Evolutionary conservation across 2,797 vertebrate genomes (phyloP).

Genomic region (Neoniphon sammara): DNA sequence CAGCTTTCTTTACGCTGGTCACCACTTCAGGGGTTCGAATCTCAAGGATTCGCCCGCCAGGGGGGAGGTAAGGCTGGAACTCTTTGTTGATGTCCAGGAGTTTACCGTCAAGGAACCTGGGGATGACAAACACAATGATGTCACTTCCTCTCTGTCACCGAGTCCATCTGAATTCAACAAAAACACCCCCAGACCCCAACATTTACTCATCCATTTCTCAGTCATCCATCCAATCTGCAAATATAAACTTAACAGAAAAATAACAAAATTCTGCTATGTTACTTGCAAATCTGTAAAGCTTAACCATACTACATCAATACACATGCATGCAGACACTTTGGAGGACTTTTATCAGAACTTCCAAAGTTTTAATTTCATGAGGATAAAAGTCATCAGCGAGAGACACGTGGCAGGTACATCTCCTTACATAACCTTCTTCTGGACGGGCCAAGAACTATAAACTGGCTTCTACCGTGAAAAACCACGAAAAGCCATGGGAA

Average conservation of each 20-base stretch:
- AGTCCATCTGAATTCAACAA: background rate
- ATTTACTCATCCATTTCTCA: too few relatives aligned
- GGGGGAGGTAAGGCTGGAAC: slow-evolving; percentile 92
- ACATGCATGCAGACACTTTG: too few relatives aligned
- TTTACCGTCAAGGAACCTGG: slow-evolving; percentile 95
- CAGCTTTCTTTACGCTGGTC: slow-evolving; percentile 92
- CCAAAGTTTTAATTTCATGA: too few relatives aligned
- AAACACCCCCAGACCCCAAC: background rate
- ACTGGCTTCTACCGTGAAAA: background rate
- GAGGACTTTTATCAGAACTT: too few relatives aligned
- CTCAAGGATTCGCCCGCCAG: slow-evolving; percentile 94
- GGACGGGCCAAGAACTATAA: background rate
- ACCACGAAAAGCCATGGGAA: background rate
- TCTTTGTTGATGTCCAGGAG: slow-evolving; percentile 97
- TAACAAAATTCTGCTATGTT: too few relatives aligned
- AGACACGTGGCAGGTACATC: too few relatives aligned
- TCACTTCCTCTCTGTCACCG: background rate
- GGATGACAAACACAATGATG: background rate
- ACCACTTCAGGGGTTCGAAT: slow-evolving; percentile 94
- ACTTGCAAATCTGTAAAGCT: too few relatives aligned
- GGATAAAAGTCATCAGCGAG: too few relatives aligned
- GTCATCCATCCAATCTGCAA: too few relatives aligned
- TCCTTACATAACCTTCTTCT: too few relatives aligned
- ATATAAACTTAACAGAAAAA: too few relatives aligned
- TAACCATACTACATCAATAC: too few relatives aligned